Evolutionary conservation across 2,113 vertebrate genomes (phyloP), one percentile per base, ranked within the genome.

Genomic region (Porphyrio hochstetteri): DNA sequence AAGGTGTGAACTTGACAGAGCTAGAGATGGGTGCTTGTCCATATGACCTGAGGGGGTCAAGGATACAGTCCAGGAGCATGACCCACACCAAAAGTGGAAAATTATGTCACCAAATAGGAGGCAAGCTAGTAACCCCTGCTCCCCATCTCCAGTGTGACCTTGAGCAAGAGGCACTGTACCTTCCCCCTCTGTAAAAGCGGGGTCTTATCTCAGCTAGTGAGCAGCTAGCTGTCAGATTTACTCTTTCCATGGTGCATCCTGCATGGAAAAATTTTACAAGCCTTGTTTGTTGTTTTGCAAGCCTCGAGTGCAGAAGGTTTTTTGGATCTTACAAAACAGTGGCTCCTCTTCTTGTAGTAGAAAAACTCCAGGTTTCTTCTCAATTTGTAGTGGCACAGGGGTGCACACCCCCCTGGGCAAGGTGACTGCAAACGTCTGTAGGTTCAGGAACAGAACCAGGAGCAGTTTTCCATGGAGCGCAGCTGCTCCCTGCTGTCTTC

Each of bases 401-500:
- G 11, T 76, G 17, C n/a, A 20, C 29, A 16, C 4, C 13, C 75
- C 21, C 24, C 48, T 46, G 40, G 44, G 16, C 33, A 55, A 61
- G 48, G 65, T 60, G 77, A 19, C 17, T 59, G 35, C 29, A 35
- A 42, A 50, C 4, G 10, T 59, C 25, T 67, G 55, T 11, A 79
- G 13, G 20, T 36, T 64, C 17, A 36, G 55, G 29, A 82, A n/a
- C 27, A 13, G 48, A 46, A 56, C 29, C 16, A 42, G 12, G 33
- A 84, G 35, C 21, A 38, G 16, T 71, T 64, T 84, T 68, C 52
- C 27, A 4, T 2, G 8, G 74, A 82, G 68, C 67, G 77, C 44
- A 79, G 67, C 57, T 95, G 86, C 86, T 91, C 93, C 68, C 93
- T 86, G 78, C 92, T 72, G 82, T 60, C 42, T 44, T 88, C 53